Evolutionary conservation across 2,888 invertebrate species (phyloP).

Genomic region (Gastracanthus pulcherrimus): DNA sequence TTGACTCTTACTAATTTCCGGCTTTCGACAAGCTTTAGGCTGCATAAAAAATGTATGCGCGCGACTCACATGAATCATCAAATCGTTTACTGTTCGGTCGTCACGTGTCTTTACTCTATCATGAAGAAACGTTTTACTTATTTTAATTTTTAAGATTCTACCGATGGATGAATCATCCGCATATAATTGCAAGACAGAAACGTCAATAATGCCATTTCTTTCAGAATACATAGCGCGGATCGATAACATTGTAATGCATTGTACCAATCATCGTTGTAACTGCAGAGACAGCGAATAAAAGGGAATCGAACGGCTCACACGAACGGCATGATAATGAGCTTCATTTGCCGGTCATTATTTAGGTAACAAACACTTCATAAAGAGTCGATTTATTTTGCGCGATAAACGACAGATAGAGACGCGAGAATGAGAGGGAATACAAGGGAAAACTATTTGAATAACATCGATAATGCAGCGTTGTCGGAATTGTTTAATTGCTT

Average conservation of each 20-base stretch:
- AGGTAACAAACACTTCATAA: background rate
- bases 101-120: too few relatives aligned
- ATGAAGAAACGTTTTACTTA: too few relatives aligned
- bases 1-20: background rate
- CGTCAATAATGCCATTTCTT: background rate
- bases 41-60: background rate
- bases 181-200: background rate
- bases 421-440: too few relatives aligned
- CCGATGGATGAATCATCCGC: background rate
- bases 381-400: background rate
- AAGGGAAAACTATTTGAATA: background rate
- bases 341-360: background rate
- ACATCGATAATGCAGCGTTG: background rate
- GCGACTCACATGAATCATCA: background rate
- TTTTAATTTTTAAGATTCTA: too few relatives aligned
- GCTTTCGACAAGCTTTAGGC: background rate
- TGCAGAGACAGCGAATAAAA: background rate
- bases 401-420: too few relatives aligned
- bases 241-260: background rate
- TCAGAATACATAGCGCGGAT: background rate
- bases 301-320: background rate
- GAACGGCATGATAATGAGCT: background rate
- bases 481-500: background rate
- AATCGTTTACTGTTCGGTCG: background rate
- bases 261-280: background rate